Evolutionary conservation across 2,797 vertebrate genomes (phyloP).

Genomic region (Phrynocephalus guinanensis): DNA sequence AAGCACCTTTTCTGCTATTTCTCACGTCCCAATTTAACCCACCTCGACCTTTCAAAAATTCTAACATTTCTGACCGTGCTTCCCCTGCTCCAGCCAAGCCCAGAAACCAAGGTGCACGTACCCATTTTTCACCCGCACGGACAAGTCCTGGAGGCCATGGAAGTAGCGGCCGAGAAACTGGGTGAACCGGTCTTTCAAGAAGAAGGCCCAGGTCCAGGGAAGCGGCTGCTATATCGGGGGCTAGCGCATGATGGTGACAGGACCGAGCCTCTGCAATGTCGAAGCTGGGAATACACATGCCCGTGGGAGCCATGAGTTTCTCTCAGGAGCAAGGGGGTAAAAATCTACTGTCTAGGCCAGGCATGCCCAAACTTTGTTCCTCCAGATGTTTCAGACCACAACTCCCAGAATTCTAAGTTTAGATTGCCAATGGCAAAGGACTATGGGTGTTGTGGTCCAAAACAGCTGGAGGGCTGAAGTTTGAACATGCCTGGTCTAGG

Average conservation of each 20-base stretch:
- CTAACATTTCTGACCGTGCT: background rate
- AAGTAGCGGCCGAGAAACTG: conserved; percentile 57
- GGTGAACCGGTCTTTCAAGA: background rate
- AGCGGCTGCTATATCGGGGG: background rate
- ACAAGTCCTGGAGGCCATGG: conserved; percentile 75
- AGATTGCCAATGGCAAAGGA: too few relatives aligned
- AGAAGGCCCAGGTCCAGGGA: rapidly evolving
- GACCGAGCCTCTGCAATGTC: background rate
- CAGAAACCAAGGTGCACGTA: conserved; percentile 42
- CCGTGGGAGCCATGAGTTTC: background rate
- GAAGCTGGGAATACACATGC: conserved; percentile 12
- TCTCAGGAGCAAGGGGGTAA: too few relatives aligned
- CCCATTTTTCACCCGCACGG: conserved; percentile 74
- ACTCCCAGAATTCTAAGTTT: too few relatives aligned
- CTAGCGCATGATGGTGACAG: background rate
- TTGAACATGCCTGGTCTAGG: too few relatives aligned
- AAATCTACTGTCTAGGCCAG: too few relatives aligned
- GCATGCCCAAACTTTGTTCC: too few relatives aligned
- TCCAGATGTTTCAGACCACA: too few relatives aligned
- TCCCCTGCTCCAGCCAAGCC: background rate
- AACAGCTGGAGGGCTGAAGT: too few relatives aligned
- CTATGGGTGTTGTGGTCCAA: too few relatives aligned
- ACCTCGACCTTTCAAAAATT: too few relatives aligned
- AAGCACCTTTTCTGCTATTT: background rate
- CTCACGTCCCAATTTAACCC: too few relatives aligned